These are phyloP conservation scores for Epizoanthus fatuus DNA, from an alignment of 92 coral and sea anemone species.

Conservation along the genomic window DNA sequence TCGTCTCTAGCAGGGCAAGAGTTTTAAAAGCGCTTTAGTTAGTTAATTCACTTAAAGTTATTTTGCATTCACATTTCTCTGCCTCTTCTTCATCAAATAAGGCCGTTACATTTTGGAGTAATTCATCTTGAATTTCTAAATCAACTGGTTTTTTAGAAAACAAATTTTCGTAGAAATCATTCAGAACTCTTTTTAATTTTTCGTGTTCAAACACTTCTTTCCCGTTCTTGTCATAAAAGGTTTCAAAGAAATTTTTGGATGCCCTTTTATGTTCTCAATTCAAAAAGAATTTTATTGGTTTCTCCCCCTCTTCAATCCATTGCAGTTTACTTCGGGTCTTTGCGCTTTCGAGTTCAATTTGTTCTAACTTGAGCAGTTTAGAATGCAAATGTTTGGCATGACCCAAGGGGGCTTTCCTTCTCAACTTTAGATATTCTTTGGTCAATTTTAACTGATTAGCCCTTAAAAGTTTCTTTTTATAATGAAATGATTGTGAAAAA, in stretches of 20 bases:
- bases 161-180: not conserved
- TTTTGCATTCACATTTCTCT: too few species aligned
- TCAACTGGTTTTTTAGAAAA: slow-evolving; percentile 4
- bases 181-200: too few species aligned
- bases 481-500: too few species aligned
- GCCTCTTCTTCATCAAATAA: not conserved
- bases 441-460: too few species aligned
- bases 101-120: slow-evolving; percentile 7
- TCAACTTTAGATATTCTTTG: too few species aligned
- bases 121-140: not conserved
- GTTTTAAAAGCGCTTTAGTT: not conserved
- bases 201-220: too few species aligned
- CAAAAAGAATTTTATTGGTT: slow-evolving; percentile 18
- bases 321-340: slow-evolving; percentile 26
- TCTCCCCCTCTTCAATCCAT: slow-evolving; percentile 54
- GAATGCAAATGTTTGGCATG: too few species aligned
- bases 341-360: not conserved
- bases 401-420: too few species aligned
- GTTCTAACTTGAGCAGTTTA: not conserved
- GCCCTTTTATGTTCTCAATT: not conserved
- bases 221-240: too few species aligned
- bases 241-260: too few species aligned
- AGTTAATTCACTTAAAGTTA: not conserved
- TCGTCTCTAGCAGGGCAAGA: too few species aligned
- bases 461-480: too few species aligned